Base-by-base conservation (phyloP, 2,888 invertebrate genomes). In the Lissonota sp. region DNA sequence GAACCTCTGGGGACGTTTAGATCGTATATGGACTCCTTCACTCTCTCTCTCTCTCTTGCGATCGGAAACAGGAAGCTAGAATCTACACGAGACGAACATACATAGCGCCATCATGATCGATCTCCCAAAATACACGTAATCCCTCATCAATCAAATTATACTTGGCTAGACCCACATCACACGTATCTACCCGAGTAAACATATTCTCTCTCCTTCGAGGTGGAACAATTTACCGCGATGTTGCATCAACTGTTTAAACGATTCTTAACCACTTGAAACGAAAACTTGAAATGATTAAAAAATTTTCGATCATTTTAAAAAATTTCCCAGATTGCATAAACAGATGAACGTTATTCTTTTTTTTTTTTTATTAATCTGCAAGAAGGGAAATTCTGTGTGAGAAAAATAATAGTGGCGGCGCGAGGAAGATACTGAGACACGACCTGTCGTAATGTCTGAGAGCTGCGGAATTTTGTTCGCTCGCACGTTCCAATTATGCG, bases 401-500 rank as follows among this genome's bases (percentile, higher is more conserved):
- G 26, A 51, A 51, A 4, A 44, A 46, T 0, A 8, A 62, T 10
- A n/a, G 10, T 55, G n/a, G 6, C 40, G 14, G 55, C 44, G 51
- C 16, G 46, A 53, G 53, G 44, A 40, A 53, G 16, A 63, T 46
- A 57, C 44, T 14, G 60, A 62, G 71, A 76, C 67, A 64, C 76
- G 72, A 80, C 63, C 69, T 77, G 80, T 80, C 80, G 80, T 77
- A 77, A 80, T 70, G 80, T 77, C 76, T 63, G 62, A 74, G 26
- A 67, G 67, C 62, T 63, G 58, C 69, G 80, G 72, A 80, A 80
- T 80, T 80, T 69, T 49, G 57, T 42, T 26, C 26, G 69, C 72
- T 77, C 69, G 72, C 5, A 39, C 76, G 80, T 80, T 80, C 80
- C 80, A 80, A 80, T 80, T 80, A 80, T 60, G 71, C 76, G 71